These are phyloP conservation scores for Dunckerocampus dactyliophorus DNA, from an alignment of 2,113 vertebrate genomes.

Conservation along the genomic window DNA sequence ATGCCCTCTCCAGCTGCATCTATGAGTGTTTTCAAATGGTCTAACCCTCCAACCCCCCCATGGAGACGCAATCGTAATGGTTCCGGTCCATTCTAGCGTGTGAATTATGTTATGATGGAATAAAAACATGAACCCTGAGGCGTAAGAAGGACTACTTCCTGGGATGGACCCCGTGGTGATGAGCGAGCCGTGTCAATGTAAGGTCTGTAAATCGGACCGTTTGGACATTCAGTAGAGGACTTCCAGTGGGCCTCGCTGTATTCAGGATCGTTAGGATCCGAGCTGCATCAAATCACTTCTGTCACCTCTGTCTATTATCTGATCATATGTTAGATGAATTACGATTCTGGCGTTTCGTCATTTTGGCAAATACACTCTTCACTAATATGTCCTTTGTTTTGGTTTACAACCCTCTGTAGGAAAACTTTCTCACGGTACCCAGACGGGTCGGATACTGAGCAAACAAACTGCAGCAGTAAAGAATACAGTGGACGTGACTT, in stretches of 20 bases:
- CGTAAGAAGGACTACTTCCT: slow-evolving; percentile 35
- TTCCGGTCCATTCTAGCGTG: slow-evolving; percentile 24
- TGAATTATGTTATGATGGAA: slow-evolving; percentile 23
- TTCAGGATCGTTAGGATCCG: too few species aligned
- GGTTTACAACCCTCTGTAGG: slow-evolving; percentile 1
- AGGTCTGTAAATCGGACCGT: slow-evolving; percentile 11
- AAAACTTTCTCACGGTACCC: slow-evolving; percentile 36
- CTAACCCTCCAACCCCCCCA: slow-evolving; percentile 7
- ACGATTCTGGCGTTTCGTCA: too few species aligned
- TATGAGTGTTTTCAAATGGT: background rate
- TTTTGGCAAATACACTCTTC: too few species aligned
- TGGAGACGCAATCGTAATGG: slow-evolving; percentile 5
- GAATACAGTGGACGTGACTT: slow-evolving; percentile 34
- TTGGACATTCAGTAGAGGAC: background rate
- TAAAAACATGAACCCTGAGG: slow-evolving; percentile 28
- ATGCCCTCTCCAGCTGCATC: too few species aligned
- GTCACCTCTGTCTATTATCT: too few species aligned
- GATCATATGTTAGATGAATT: too few species aligned
- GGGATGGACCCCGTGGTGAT: slow-evolving; percentile 33
- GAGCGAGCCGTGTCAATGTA: slow-evolving; percentile 21
- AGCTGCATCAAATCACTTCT: background rate
- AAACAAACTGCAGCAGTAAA: slow-evolving; percentile 48
- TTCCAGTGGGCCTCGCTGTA: background rate
- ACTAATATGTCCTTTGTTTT: slow-evolving; percentile 5
- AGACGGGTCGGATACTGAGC: slow-evolving; percentile 20